Percentiles rank a stretch among this genome's conserved stretches.
Evolutionary conservation across 2,797 vertebrate genomes (phyloP).

Genomic region (Falco biarmicus): DNA sequence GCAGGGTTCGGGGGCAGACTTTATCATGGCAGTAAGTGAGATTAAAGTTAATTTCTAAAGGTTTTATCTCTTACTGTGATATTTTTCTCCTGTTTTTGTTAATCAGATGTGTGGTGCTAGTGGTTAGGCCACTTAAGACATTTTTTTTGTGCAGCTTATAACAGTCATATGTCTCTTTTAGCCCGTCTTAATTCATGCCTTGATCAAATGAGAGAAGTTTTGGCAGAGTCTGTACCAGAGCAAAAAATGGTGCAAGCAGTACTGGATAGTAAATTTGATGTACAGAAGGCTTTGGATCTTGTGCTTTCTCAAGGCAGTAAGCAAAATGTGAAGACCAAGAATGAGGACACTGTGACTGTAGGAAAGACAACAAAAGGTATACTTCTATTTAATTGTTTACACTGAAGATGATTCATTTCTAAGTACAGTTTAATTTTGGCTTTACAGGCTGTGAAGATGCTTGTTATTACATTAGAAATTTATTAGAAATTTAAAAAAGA

Average conservation of each 20-base stretch:
- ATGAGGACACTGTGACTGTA: conserved; percentile 69
- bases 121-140: not conserved
- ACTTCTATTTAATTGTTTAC: conserved; percentile 58
- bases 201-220: conserved; percentile 92
- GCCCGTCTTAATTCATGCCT: conserved; percentile 93
- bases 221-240: conserved; percentile 89
- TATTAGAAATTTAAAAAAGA: not conserved
- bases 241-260: conserved; percentile 87
- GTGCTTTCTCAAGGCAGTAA: conserved; percentile 85
- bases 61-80: not conserved
- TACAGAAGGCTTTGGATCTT: conserved; percentile 88
- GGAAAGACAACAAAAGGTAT: conserved; percentile 85
- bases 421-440: not conserved
- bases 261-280: conserved; percentile 87
- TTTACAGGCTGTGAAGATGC: not conserved
- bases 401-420: conserved; percentile 15
- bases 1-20: not conserved
- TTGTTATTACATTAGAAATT: not conserved
- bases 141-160: not conserved
- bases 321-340: conserved; percentile 71
- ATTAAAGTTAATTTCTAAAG: not conserved
- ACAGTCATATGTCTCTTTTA: conserved; percentile 69
- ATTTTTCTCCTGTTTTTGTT: not conserved
- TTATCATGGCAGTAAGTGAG: not conserved
- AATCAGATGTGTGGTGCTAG: not conserved